These are phyloP conservation scores for Brachyalestes nurse DNA, from an alignment of 2,797 vertebrate genomes.

Conservation along the genomic window DNA sequence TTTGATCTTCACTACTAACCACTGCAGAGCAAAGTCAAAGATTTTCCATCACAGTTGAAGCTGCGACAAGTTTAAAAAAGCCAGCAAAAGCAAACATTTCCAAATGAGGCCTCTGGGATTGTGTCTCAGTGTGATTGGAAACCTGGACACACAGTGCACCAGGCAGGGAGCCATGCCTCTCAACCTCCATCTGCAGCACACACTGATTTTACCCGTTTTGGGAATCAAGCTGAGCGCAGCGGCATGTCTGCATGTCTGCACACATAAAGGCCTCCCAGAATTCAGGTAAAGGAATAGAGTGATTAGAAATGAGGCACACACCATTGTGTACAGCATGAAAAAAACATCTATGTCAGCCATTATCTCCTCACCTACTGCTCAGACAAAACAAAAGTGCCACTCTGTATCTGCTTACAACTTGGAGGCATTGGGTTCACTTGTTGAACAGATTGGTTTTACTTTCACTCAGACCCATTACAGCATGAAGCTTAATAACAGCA, in stretches of 20 bases:
- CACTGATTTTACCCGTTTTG: conserved; percentile 22
- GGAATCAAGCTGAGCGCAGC: conserved; percentile 24
- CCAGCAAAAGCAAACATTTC: neutral
- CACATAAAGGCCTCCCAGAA: conserved; percentile 8
- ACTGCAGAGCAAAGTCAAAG: neutral
- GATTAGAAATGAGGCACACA: conserved; percentile 27
- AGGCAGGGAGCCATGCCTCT: conserved; percentile 25
- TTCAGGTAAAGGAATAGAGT: conserved; percentile 36
- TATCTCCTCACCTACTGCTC: conserved; percentile 23
- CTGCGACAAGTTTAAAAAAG: neutral
- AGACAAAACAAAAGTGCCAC: conserved; percentile 17
- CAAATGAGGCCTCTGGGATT: conserved; percentile 15
- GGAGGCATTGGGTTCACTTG: neutral
- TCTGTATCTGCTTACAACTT: conserved; percentile 13
- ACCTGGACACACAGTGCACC: conserved; percentile 3
- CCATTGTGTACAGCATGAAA: conserved; percentile 1
- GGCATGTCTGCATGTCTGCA: neutral
- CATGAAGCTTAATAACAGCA: conserved; percentile 16
- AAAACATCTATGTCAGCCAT: neutral
- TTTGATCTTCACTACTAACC: neutral
- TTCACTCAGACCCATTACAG: conserved; percentile 12
- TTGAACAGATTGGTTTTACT: conserved; percentile 29
- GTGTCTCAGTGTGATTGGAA: conserved; percentile 4
- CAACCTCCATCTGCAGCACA: neutral
- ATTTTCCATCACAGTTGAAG: neutral